Evolutionary conservation across 2,888 invertebrate species (phyloP), one percentile per base, ranked within the genome.

Genomic region (Drosophila paramelanica): DNA sequence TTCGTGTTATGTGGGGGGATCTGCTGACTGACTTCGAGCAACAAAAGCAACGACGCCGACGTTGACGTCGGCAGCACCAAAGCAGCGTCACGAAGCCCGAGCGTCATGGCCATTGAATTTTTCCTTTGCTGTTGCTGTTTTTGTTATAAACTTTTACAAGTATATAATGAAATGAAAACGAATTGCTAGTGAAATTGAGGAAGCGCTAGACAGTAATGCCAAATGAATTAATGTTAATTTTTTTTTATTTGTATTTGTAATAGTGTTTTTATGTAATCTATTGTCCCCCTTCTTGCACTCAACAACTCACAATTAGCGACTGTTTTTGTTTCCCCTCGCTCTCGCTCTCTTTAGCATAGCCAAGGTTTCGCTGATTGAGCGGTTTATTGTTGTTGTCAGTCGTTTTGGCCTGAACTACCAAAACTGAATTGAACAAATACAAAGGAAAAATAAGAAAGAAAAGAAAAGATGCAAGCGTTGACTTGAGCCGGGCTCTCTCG

Each of bases 71-170:
- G 56, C 77, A 31, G 31, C 31, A 31, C 31, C 31, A 31, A 31
- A 31, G 31, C 31, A 70, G 68, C 72, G 72, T 72, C 72, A 62
- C 72, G 47, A 66, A 64, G 47, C 79, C 73, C 62, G 45, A 68
- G 71, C 89, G 87, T 88, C 89, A 89, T 88, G 89, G 86, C 88
- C 89, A 89, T 86, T 89, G 86, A 86, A 82, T 89, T 89, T 86
- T 87, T 79, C 62, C 73, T 69, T 77, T 60, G 43, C 33, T 50
- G 68, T 49, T 73, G 59, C 55, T 55, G 45, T 55, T 55, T 73
- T 71, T 77, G 61, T 75, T 77, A 64, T 73, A 77, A 79, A 62
- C 53, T 73, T 70, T 58, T 59, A 66, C 69, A 56, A 61, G 46
- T 80, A 52, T 41, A 64, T 49, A 71, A 77, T 56, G 61, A 77